phyloP scores from a whole-genome alignment of 2,113 vertebrate genomes.

The Petrocephalus zakoni region DNA sequence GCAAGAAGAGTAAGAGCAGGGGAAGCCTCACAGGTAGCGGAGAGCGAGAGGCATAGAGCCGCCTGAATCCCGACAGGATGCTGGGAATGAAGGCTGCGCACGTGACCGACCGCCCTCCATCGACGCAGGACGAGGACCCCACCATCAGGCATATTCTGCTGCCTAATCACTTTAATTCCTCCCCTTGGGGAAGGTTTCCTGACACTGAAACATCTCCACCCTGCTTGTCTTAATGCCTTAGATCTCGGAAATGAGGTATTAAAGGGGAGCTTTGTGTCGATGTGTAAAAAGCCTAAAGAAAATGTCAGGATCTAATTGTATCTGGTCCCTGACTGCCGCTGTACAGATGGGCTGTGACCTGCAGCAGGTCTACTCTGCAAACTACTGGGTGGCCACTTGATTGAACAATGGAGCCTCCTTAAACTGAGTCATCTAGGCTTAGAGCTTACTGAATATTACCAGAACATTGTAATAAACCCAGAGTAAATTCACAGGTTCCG shows the following conservation, averaged over 20 bases:
- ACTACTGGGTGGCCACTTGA: background rate
- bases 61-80: background rate
- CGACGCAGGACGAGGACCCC: background rate
- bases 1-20: background rate
- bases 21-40: background rate
- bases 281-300: background rate
- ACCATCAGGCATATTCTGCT: background rate
- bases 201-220: background rate
- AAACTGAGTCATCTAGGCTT: background rate
- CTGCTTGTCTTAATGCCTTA: background rate
- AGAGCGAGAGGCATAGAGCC: background rate
- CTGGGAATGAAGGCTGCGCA: background rate
- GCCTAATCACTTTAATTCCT: background rate
- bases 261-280: background rate
- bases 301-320: slow-evolving; percentile 1
- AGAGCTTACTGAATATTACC: background rate
- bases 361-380: background rate
- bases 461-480: background rate
- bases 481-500: background rate
- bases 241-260: background rate
- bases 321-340: background rate
- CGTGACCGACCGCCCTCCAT: background rate
- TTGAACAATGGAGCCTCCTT: background rate
- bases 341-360: background rate
- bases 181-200: background rate